Evolutionary conservation across 1,140 invertebrate genomes (phyloP), one percentile per base, ranked within the genome.

Genomic region (Rhagoletis pomonella): DNA sequence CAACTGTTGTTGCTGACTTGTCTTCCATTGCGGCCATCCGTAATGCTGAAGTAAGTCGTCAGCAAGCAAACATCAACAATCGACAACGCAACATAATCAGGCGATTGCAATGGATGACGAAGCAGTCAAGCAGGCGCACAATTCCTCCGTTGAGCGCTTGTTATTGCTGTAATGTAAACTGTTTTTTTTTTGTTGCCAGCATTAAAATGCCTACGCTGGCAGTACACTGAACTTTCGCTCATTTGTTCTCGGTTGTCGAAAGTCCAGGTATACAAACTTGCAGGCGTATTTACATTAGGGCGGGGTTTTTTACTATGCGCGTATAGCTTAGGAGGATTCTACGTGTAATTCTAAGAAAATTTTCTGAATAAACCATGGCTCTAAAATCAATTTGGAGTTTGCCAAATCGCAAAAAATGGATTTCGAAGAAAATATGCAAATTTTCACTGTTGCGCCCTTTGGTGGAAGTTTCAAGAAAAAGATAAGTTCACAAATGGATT

Each of bases 51-150:
- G 55, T 81, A 81, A 81, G 73, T 81, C 73, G 73, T 81, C 73
- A 81, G n/a, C 73, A 50, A 6, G n/a, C 47, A 81, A 55, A 81
- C 47, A 55, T 81, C 47, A 81, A 81, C 73, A 81, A 81, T 81
- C 73, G 73, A 81, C 73, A 81, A 81, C 73, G 73, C 47, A 81
- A 55, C 73, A 81, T 81, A 81, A 81, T 81, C 73, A 81, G 47
- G 7, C 73, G 73, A 29, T 81, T 58, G 73, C 47, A 47, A 10
- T 67, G 64, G 64, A 9, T 67, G 64, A 67, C 64, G 64, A 67
- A 67, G n/a, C 64, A 67, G 64, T 19, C 64, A 42, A 29, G 64
- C 64, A 67, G 64, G 64, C 64, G 64, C 64, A 67, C 60, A 62
- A 62, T 17, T 5, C 60, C 10, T 62, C 12, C 4, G 17, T 14